A percentile compares a stretch with the other conserved stretches of the same genome.
Evolutionary conservation across 2,888 invertebrate genomes (phyloP).

Genomic region (Cartodere bifasciata): DNA sequence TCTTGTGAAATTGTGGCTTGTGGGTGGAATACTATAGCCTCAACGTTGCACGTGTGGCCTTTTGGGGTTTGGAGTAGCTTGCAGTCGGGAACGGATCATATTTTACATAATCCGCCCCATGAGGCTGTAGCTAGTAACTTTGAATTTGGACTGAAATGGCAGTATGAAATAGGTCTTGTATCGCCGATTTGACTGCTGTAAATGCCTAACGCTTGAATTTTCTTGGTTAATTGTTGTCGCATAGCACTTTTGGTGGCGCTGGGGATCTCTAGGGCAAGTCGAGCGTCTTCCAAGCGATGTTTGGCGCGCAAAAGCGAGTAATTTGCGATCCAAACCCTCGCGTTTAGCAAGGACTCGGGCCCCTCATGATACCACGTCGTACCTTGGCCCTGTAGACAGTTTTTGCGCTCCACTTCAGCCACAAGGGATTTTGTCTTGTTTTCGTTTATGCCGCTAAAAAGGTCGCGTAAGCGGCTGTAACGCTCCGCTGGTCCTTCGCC

Average conservation of each 20-base stretch:
- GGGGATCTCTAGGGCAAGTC: slow-evolving; percentile 45
- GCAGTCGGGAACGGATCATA: slow-evolving; percentile 90
- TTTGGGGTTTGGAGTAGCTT: slow-evolving; percentile 58
- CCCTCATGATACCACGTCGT: slow-evolving; percentile 99
- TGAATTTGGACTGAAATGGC: slow-evolving; percentile 85
- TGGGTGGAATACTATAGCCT: slow-evolving; percentile 87
- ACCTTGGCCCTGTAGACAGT: slow-evolving; percentile 69
- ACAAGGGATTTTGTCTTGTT: slow-evolving; percentile 78
- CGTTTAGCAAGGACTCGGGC: slow-evolving; percentile 65
- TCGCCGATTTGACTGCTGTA: slow-evolving; percentile 93
- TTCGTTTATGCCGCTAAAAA: slow-evolving; percentile 80
- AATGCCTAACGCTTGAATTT: slow-evolving; percentile 68
- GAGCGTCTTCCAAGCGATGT: slow-evolving; percentile 52
- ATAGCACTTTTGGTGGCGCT: slow-evolving; percentile 68
- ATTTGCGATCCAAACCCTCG: slow-evolving; percentile 76
- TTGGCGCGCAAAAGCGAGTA: slow-evolving; percentile 51
- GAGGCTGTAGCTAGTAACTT: slow-evolving; percentile 83
- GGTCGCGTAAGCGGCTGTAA: slow-evolving; percentile 77
- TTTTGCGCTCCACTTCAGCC: slow-evolving; percentile 71
- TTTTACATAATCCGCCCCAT: slow-evolving; percentile 92
- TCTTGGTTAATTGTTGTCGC: slow-evolving; percentile 84
- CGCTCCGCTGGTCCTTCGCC: slow-evolving; percentile 98
- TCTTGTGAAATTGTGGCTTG: slow-evolving; percentile 51
- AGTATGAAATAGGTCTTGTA: slow-evolving; percentile 81
- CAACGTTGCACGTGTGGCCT: slow-evolving; percentile 83